Evolutionary conservation across 2,888 invertebrate species (phyloP), one percentile per base, ranked within the genome.

Genomic region (Dynastes maya): DNA sequence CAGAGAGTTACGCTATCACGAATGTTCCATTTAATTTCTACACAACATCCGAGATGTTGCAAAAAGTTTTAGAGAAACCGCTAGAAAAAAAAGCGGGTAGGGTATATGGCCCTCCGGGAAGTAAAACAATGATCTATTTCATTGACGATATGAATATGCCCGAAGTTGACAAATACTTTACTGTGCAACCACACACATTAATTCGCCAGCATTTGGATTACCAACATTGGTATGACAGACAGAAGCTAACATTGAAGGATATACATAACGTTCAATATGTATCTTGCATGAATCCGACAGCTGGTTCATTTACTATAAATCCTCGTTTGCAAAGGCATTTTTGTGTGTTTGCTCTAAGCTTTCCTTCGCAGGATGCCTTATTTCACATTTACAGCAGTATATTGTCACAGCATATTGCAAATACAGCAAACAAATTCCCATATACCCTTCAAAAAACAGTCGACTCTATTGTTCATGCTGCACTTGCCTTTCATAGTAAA

Each of bases 71-170:
- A 80, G 98, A 98, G 87, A 96, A 96, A 85, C 96, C 97, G 0
- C 88, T 98, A 71, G 98, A 98, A 87, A 98, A 98, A 89, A 98
- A 98, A 87, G 97, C 98, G 0, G 98, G 98, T 0, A 92, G 96
- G 78, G 97, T 96, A 87, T 98, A 93, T 86, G 98, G 97, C 0
- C 98, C 98, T 0, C 96, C 97, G 0, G 98, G 97, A n/a, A 96
- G 92, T 86, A 97, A 97, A 88, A 93, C 92, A 27, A 94, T 98
- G 91, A 93, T 98, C 76, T 98, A 97, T 89, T 98, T 98, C 87
- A 93, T 98, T 78, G 98, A 98, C 85, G 98, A 98, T 85, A 93
- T 98, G 93, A 98, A 98, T 87, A 98, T 98, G 97, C 98, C 98
- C 0, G 97, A 97, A 90, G 97, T 98, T 2, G 98, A 98, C 88